phyloP scores from a whole-genome alignment of 2,888 invertebrate genomes.

The Aproaerema taeniolella region DNA sequence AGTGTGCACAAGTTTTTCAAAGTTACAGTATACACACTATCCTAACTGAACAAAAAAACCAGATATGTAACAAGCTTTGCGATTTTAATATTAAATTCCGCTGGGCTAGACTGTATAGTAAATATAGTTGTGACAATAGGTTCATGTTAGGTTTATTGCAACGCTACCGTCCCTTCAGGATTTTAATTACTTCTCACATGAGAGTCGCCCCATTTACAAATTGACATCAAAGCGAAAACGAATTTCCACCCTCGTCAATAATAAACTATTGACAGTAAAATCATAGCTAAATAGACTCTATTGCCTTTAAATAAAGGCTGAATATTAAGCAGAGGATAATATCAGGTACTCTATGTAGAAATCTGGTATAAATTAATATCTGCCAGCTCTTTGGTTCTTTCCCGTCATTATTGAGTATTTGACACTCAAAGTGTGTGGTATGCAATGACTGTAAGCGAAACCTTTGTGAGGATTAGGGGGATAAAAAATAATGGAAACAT shows the following conservation, averaged over 20 bases:
- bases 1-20: too few relatives aligned
- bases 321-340: background rate
- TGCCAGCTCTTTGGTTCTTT: conserved; percentile 47
- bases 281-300: background rate
- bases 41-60: too few relatives aligned
- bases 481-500: background rate
- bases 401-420: conserved; percentile 43
- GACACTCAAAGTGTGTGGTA: conserved; percentile 61
- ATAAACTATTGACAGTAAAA: conserved; percentile 7
- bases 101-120: too few relatives aligned
- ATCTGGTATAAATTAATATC: conserved; percentile 55
- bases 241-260: conserved; percentile 28
- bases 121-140: too few relatives aligned
- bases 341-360: conserved; percentile 1
- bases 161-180: too few relatives aligned
- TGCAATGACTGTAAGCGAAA: conserved; percentile 29
- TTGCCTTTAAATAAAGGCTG: background rate
- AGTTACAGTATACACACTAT: too few relatives aligned
- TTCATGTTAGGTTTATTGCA: too few relatives aligned
- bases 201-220: conserved; percentile 45
- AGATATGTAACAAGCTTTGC: too few relatives aligned
- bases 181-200: conserved; percentile 46
- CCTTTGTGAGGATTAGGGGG: conserved; percentile 48
- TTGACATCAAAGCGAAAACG: conserved; percentile 52
- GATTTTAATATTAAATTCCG: too few relatives aligned